A percentile compares a stretch with the other conserved stretches of the same genome.
These are phyloP conservation scores for Hormaphis cornu DNA, from an alignment of 1,140 invertebrate genomes.

Conservation along the genomic window DNA sequence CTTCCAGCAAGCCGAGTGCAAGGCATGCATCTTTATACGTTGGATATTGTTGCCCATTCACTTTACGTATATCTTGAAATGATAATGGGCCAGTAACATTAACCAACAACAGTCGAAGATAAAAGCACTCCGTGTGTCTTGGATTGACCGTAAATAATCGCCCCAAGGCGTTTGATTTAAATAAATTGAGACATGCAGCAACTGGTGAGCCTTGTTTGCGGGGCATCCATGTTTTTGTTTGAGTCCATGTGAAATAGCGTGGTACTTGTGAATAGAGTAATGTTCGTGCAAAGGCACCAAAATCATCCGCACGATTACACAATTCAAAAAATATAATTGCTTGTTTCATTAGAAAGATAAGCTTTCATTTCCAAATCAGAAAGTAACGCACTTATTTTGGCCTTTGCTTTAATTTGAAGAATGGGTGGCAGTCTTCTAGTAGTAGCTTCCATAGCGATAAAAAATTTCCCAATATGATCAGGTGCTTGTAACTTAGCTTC, in stretches of 20 bases:
- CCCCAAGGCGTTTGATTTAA: too few relatives aligned
- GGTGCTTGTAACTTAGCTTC: background rate
- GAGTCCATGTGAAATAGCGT: too few relatives aligned
- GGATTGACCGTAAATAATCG: conserved; percentile 40
- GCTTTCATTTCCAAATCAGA: conserved; percentile 10
- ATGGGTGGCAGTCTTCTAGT: background rate
- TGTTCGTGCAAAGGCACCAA: too few relatives aligned
- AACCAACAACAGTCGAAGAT: too few relatives aligned
- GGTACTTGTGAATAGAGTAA: too few relatives aligned
- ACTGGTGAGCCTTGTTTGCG: too few relatives aligned
- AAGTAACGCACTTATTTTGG: background rate
- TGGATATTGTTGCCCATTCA: background rate
- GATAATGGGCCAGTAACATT: background rate
- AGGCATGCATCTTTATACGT: background rate
- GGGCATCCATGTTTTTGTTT: too few relatives aligned
- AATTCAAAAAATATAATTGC: too few relatives aligned
- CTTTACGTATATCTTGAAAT: background rate
- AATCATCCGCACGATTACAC: too few relatives aligned
- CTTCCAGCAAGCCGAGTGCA: conserved; percentile 33
- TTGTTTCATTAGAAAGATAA: conserved; percentile 7
- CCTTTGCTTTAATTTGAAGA: conserved; percentile 3
- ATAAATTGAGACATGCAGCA: too few relatives aligned
- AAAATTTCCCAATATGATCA: background rate
- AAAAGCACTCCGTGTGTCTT: too few relatives aligned
- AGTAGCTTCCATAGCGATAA: background rate